Evolutionary conservation across 2,797 vertebrate genomes (phyloP), one percentile per base, ranked within the genome.

Genomic region (Silurus aristotelis): DNA sequence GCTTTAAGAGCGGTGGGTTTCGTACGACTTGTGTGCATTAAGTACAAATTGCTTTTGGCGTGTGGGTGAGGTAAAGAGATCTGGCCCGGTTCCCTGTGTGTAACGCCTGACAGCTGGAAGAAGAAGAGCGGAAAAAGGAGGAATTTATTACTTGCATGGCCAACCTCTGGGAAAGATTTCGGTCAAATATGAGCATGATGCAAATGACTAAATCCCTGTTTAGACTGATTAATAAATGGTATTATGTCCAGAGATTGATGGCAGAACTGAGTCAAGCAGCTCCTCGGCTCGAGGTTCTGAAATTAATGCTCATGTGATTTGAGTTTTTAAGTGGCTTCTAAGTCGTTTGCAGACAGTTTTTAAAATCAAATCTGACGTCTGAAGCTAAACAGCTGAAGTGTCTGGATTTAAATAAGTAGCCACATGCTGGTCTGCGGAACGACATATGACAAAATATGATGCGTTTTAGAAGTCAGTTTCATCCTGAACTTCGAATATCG

Each of bases 11-110:
- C 13, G 43, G 92, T 73, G 87, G 86, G 38, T 38, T 88, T 85
- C 90, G 91, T 91, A 93, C 91, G 85, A 87, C 86, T 89, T 83
- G 83, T 78, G 56, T 83, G 75, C 70, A 87, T 89, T 66, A 83
- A 20, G 43, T 81, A 83, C 72, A 88, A 88, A 89, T 90, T 86
- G 63, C 76, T 86, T 38, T 66, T 82, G 71, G 77, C 78, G 60
- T 88, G 84, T 80, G 84, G 84, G 84, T 81, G 67, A 48, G 46
- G 60, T 87, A 58, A 46, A 80, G 82, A 60, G 86, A 43, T 87
- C 68, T 87, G 86, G 83, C 75, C 25, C 0, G 27, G 2, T 82
- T 84, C 82, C 82, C 55, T 56, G 72, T 22, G 25, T 52, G 70
- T 85, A 73, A 87, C 87, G 84, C 80, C 19, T 84, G 81, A 48